phyloP scores from a whole-genome alignment of 2,113 vertebrate species.

The Pelodiscus sinensis region DNA sequence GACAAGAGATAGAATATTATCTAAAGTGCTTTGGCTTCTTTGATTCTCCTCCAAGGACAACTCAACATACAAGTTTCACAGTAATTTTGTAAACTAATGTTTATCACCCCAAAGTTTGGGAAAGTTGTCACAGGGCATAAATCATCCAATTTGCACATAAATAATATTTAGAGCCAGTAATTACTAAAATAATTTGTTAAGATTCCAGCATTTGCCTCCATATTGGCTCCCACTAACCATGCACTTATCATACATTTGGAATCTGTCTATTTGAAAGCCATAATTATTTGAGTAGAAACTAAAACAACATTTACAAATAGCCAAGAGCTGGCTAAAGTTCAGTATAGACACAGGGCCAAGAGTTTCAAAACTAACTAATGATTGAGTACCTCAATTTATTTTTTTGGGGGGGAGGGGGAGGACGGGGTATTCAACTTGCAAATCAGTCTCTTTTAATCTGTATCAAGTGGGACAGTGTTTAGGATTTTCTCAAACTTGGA shows the following conservation, averaged over 20 bases:
- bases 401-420: not conserved
- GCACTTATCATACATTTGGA: fast-evolving
- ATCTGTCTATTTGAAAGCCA: not conserved
- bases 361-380: not conserved
- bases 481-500: not conserved
- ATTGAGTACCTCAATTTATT: not conserved
- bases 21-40: not conserved
- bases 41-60: not conserved
- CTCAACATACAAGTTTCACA: not conserved
- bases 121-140: conserved; percentile 1
- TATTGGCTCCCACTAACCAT: not conserved
- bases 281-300: not conserved
- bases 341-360: not conserved
- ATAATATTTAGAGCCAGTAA: conserved; percentile 27
- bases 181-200: conserved; percentile 3
- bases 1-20: not conserved
- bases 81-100: not conserved
- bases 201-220: not conserved
- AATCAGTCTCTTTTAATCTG: too few relatives aligned
- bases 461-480: not conserved
- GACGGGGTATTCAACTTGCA: not conserved
- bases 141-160: conserved; percentile 8
- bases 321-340: not conserved
- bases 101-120: not conserved
- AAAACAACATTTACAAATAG: not conserved